phyloP scores from a whole-genome alignment of 2,797 vertebrate genomes.

The Chaetophractus vellerosus region DNA sequence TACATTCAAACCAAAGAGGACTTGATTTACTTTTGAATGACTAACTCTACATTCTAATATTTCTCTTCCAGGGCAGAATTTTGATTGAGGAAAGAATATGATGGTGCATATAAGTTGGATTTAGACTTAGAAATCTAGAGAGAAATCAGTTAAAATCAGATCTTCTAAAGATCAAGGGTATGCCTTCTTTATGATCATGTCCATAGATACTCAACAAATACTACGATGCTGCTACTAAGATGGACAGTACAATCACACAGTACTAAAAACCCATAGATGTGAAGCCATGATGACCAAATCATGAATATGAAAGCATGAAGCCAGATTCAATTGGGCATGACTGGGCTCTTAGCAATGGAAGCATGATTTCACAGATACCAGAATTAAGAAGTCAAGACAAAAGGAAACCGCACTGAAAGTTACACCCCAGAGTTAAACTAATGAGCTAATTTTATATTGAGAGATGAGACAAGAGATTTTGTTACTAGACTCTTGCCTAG shows the following conservation, averaged over 20 bases:
- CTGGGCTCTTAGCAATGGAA: neutral
- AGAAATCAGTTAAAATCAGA: neutral
- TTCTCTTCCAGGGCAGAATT: slow-evolving; percentile 34
- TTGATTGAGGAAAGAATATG: neutral
- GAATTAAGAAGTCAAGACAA: neutral
- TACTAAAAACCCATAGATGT: neutral
- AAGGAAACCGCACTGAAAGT: slow-evolving; percentile 13
- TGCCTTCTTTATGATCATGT: neutral
- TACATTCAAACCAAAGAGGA: neutral
- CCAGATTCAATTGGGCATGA: neutral
- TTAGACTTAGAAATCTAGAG: slow-evolving; percentile 22
- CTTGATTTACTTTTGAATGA: neutral
- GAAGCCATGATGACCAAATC: neutral
- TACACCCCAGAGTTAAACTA: neutral
- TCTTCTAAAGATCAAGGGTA: neutral
- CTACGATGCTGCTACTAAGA: neutral
- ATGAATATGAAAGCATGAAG: neutral
- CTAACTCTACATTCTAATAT: neutral
- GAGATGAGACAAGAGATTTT: neutral
- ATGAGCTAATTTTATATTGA: neutral
- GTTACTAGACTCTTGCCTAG: neutral
- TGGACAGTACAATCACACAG: neutral
- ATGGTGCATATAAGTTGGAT: slow-evolving; percentile 18
- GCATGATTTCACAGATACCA: neutral
- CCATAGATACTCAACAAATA: neutral